phyloP scores from a whole-genome alignment of 1,140 invertebrate genomes.

The Himalopsyche phryganea region DNA sequence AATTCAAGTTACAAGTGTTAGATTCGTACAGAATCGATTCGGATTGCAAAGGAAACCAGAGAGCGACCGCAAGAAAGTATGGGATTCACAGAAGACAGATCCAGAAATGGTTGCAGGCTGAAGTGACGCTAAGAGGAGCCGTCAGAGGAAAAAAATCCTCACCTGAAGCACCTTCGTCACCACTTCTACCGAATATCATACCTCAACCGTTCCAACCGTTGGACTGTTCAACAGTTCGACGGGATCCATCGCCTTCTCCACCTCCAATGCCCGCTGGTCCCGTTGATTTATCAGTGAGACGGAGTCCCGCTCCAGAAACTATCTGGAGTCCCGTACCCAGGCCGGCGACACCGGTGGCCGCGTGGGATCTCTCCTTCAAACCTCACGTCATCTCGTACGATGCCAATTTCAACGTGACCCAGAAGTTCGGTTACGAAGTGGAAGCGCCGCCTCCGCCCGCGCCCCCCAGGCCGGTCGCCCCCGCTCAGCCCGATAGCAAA shows the following conservation, averaged over 20 bases:
- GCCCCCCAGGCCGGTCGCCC: constrained; percentile 34
- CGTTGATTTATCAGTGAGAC: constrained; percentile 48
- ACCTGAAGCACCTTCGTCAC: constrained; percentile 35
- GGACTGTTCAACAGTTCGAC: constrained; percentile 42
- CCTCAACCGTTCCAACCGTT: constrained; percentile 45
- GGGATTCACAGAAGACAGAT: constrained; percentile 82
- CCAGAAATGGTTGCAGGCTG: constrained; percentile 84
- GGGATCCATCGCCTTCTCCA: constrained; percentile 31
- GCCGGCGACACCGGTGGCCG: constrained; percentile 50
- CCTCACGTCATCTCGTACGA: constrained; percentile 1
- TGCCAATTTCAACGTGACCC: neutral
- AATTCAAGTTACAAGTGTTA: constrained; percentile 81
- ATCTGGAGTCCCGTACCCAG: constrained; percentile 39
- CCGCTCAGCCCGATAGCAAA: constrained; percentile 45
- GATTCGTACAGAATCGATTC: constrained; percentile 78
- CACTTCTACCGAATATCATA: constrained; percentile 31
- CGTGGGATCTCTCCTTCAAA: constrained; percentile 54
- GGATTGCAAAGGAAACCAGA: constrained; percentile 80
- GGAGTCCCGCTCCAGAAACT: constrained; percentile 35
- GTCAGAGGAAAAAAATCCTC: constrained; percentile 51
- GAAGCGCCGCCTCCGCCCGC: constrained; percentile 34
- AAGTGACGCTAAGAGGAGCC: constrained; percentile 67
- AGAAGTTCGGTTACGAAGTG: constrained; percentile 29
- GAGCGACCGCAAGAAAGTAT: constrained; percentile 81
- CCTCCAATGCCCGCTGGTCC: constrained; percentile 38